phyloP scores from a whole-genome alignment of 2,113 vertebrate genomes.

The Rhegmatorhina hoffmannsi region DNA sequence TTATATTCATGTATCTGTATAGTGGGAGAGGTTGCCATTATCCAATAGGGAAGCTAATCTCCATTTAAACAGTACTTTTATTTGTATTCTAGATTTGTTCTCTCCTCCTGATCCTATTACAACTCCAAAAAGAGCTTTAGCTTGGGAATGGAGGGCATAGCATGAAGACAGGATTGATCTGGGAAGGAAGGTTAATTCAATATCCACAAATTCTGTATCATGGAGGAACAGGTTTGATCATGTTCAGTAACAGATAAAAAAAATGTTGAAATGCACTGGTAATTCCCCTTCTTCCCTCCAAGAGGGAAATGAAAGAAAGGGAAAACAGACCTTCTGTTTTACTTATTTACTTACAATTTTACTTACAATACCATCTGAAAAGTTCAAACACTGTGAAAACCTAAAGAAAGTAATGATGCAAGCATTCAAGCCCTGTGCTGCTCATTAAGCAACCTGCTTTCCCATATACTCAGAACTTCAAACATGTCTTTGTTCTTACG shows the following conservation, averaged over 20 bases:
- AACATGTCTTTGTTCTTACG: conserved; percentile 23
- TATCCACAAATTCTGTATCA: neutral
- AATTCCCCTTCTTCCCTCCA: neutral
- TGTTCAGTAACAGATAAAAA: neutral
- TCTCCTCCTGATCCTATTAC: neutral
- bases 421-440: neutral
- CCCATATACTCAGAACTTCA: conserved; percentile 4
- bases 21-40: neutral
- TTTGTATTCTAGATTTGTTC: neutral
- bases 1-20: neutral
- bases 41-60: neutral
- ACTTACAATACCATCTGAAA: neutral
- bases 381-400: conserved; percentile 1
- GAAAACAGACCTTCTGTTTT: neutral
- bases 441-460: conserved; percentile 28
- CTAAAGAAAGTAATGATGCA: neutral
- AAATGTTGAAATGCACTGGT: neutral
- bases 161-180: neutral
- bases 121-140: neutral
- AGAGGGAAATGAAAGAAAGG: neutral
- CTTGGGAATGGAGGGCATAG: neutral
- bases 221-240: neutral
- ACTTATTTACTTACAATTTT: neutral
- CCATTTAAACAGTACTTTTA: neutral
- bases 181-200: neutral